phyloP scores from a whole-genome alignment of 2,797 vertebrate genomes.

The Meda fulgida region DNA sequence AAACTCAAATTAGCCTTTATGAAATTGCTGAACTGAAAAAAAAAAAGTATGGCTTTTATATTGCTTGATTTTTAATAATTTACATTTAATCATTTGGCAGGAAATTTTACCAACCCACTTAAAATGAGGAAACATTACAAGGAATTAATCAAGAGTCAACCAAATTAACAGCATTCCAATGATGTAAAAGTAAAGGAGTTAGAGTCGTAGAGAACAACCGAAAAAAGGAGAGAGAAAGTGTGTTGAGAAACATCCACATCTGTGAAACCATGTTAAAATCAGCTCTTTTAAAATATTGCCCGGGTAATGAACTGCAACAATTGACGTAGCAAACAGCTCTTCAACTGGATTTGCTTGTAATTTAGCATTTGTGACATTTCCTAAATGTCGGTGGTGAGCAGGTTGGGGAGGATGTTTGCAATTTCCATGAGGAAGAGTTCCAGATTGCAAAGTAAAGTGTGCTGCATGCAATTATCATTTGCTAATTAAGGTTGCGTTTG shows the following conservation, averaged over 20 bases:
- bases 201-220: neutral
- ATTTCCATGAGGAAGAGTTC: constrained; percentile 60
- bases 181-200: neutral
- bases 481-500: constrained; percentile 74
- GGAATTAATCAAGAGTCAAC: neutral
- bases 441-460: constrained; percentile 62
- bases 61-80: neutral
- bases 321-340: constrained; percentile 68
- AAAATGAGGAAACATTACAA: neutral
- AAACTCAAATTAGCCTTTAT: neutral
- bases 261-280: neutral
- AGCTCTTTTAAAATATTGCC: constrained; percentile 59
- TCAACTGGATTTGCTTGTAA: constrained; percentile 67
- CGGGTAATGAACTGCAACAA: constrained; percentile 71
- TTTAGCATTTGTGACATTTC: constrained; percentile 72
- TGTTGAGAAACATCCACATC: neutral
- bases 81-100: neutral
- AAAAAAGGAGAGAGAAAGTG: neutral
- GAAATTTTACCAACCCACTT: neutral
- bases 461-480: constrained; percentile 70
- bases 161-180: neutral
- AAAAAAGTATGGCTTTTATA: too few relatives aligned
- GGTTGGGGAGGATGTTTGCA: constrained; percentile 49
- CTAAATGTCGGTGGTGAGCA: constrained; percentile 63
- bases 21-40: neutral